A percentile compares a stretch with the other conserved stretches of the same genome.
Conservation (phyloP, 2,113 vertebrate species). For the Ahaetulla prasina region DNA sequence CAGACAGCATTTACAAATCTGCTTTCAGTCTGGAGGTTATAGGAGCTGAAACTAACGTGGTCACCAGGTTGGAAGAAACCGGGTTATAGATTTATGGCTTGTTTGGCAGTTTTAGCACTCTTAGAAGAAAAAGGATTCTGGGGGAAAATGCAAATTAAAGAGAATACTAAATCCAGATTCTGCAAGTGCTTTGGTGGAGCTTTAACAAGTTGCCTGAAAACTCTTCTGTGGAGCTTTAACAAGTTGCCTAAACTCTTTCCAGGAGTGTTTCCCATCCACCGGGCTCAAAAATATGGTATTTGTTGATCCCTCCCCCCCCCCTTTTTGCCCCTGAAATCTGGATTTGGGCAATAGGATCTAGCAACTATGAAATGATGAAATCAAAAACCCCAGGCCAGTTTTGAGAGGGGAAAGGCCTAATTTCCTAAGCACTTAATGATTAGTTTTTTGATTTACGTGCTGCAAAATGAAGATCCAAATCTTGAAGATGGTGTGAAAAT, state of each 20-base stretch:
- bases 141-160: neutral
- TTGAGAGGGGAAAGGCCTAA: neutral
- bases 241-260: neutral
- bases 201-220: neutral
- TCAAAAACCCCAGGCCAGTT: neutral
- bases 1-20: neutral
- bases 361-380: neutral
- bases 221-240: neutral
- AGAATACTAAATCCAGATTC: neutral
- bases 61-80: neutral
- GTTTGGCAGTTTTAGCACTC: neutral
- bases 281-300: neutral
- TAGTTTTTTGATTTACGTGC: neutral
- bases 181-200: neutral
- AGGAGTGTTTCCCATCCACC: neutral
- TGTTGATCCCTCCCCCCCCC: neutral
- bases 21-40: neutral
- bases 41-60: neutral
- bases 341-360: neutral
- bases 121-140: neutral
- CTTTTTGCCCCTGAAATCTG: neutral
- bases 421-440: neutral
- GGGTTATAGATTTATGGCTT: neutral
- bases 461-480: neutral
- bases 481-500: neutral